These are phyloP conservation scores for Spermophilus dauricus DNA, from an alignment of 2,113 vertebrate species.

Conservation along the genomic window DNA sequence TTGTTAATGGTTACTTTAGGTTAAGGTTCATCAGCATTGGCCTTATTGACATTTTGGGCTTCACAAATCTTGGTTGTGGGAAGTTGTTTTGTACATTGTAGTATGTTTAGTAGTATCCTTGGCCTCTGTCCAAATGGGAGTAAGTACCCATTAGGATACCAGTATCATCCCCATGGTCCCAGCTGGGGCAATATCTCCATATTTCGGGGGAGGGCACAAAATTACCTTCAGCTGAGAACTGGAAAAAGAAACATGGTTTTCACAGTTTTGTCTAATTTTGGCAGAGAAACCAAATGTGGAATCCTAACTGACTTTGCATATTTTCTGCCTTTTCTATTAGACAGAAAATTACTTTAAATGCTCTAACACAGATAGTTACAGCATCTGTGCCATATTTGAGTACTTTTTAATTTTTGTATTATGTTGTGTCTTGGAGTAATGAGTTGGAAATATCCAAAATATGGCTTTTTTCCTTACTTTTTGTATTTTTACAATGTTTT, in stretches of 20 bases:
- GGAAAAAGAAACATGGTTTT: background rate
- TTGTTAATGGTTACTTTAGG: background rate
- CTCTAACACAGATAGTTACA: background rate
- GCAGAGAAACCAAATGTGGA: background rate
- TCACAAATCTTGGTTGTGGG: background rate
- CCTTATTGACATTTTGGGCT: background rate
- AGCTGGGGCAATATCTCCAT: background rate
- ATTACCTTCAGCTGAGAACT: background rate
- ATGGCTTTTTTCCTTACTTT: background rate
- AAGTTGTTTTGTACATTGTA: background rate
- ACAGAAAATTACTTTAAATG: background rate
- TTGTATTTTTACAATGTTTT: background rate
- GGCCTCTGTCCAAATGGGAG: background rate
- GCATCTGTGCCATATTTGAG: background rate
- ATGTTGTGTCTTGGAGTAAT: no score
- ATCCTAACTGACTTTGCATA: background rate
- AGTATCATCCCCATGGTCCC: no score
- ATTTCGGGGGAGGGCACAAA: background rate
- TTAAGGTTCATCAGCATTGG: background rate
- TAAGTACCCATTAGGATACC: no score
- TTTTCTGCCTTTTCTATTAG: background rate
- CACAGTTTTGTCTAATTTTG: background rate
- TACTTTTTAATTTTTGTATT: no score
- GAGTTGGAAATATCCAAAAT: no score
- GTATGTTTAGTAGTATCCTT: background rate